Percentiles rank a stretch among this genome's conserved stretches.
phyloP scores from a whole-genome alignment of 2,888 invertebrate species.

The Nipponacmea schrenckii region DNA sequence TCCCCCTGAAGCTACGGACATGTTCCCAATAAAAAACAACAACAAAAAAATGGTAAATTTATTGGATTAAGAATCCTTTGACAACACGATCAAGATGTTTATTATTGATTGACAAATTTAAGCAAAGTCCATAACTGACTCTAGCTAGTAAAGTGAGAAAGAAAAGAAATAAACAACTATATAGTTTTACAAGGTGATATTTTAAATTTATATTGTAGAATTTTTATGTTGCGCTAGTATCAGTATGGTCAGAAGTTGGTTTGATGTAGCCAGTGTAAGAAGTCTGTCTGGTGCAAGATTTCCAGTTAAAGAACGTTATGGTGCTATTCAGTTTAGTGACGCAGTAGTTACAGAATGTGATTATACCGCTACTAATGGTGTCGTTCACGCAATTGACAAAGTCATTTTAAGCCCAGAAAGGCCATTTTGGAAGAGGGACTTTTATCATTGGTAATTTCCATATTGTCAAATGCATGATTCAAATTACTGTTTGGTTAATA shows the following conservation, averaged over 20 bases:
- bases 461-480: no score
- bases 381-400: slow-evolving; percentile 77
- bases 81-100: not conserved
- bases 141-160: not conserved
- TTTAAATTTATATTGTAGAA: slow-evolving; percentile 42
- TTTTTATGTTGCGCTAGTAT: slow-evolving; percentile 68
- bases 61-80: no score
- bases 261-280: slow-evolving; percentile 61
- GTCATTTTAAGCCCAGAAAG: slow-evolving; percentile 67
- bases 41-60: no score
- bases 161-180: not conserved
- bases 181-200: no score
- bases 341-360: slow-evolving; percentile 71
- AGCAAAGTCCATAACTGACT: not conserved
- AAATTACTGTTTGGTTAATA: no score
- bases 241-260: slow-evolving; percentile 58
- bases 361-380: slow-evolving; percentile 77
- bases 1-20: no score
- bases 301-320: slow-evolving; percentile 56
- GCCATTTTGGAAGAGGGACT: no score
- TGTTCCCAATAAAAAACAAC: no score
- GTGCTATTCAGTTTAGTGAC: slow-evolving; percentile 54
- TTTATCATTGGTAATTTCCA: no score
- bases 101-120: not conserved
- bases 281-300: slow-evolving; percentile 63